These are phyloP conservation scores for Dioctria rufipes DNA, from an alignment of 2,888 invertebrate genomes.

Conservation along the genomic window DNA sequence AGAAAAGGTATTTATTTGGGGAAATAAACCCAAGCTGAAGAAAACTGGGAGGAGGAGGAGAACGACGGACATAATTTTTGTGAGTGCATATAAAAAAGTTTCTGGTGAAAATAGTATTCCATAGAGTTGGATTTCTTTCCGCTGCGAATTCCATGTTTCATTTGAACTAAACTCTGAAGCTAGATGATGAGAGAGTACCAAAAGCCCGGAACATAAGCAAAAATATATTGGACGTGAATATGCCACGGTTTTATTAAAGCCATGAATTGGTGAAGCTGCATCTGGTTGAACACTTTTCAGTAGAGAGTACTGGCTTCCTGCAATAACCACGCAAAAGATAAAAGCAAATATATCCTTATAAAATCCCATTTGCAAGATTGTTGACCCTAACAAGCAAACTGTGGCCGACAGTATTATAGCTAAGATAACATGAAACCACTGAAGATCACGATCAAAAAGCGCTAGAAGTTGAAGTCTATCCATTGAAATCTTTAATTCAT, in stretches of 20 bases:
- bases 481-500: conserved; percentile 83
- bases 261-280: conserved; percentile 98
- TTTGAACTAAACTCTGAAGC: conserved; percentile 61
- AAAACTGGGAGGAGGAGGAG: conserved; percentile 93
- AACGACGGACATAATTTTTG: conserved; percentile 84
- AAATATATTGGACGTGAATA: conserved; percentile 96
- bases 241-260: conserved; percentile 94
- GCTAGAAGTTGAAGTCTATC: conserved; percentile 94
- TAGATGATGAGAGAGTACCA: conserved; percentile 72
- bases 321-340: conserved; percentile 97
- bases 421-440: conserved; percentile 81
- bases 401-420: conserved; percentile 87
- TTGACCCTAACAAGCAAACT: conserved; percentile 89
- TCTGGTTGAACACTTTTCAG: conserved; percentile 99
- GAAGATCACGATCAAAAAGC: conserved; percentile 90
- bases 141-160: conserved; percentile 2
- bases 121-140: conserved; percentile 62
- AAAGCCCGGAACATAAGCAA: conserved; percentile 80
- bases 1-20: conserved; percentile 96
- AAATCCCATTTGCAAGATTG: conserved; percentile 86
- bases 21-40: conserved; percentile 96
- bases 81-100: conserved; percentile 77
- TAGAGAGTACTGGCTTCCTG: conserved; percentile 96
- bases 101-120: conserved; percentile 72
- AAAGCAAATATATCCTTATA: conserved; percentile 95